These are phyloP conservation scores for Syncerus caffer DNA, from an alignment of 2,797 vertebrate species.

Conservation along the genomic window DNA sequence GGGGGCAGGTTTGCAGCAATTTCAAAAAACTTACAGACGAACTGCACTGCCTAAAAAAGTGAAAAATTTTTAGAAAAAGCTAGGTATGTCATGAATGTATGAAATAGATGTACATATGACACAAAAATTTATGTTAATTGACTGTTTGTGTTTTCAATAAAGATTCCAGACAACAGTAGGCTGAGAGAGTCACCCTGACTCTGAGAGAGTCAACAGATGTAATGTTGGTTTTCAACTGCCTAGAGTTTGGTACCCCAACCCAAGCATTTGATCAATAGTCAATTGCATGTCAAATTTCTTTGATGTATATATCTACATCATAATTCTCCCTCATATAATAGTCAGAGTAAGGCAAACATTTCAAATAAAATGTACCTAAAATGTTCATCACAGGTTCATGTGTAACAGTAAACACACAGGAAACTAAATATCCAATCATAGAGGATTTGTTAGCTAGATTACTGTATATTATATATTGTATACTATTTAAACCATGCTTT, in stretches of 20 bases:
- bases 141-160: not conserved
- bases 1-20: not conserved
- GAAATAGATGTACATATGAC: not conserved
- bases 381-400: not conserved
- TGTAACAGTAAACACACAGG: not conserved
- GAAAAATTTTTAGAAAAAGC: not conserved
- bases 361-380: not conserved
- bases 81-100: not conserved
- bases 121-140: not conserved
- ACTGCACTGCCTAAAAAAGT: not conserved
- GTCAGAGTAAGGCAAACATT: not conserved
- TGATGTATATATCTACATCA: not conserved
- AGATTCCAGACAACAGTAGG: not conserved
- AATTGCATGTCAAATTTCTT: no score
- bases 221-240: not conserved
- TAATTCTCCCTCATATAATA: not conserved
- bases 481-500: not conserved
- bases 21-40: not conserved
- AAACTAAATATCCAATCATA: not conserved
- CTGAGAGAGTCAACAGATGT: not conserved
- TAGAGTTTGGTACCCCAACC: not conserved
- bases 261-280: not conserved
- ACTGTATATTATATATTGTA: not conserved
- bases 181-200: not conserved
- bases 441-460: not conserved